Percentiles rank a stretch among this genome's conserved stretches.
Conservation (phyloP, 2,888 invertebrate genomes). For the Dicycla oo region DNA sequence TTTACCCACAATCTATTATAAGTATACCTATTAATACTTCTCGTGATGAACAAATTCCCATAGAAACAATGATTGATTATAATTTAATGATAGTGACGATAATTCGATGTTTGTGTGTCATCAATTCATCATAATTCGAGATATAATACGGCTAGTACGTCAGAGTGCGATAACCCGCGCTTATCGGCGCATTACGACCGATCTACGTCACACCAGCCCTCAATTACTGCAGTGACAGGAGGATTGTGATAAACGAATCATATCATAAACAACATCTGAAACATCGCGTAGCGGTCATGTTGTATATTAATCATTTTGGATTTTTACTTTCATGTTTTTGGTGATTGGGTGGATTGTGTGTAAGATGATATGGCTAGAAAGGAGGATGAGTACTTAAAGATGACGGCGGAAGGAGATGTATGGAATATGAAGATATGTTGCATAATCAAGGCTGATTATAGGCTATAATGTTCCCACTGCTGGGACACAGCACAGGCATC, state of each 20-base stretch:
- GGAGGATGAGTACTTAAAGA: not conserved
- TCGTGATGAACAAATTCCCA: slow-evolving; percentile 41
- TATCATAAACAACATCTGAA: slow-evolving; percentile 55
- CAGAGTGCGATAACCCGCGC: slow-evolving; percentile 68
- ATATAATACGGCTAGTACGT: slow-evolving; percentile 57
- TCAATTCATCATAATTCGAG: slow-evolving; percentile 55
- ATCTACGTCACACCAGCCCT: slow-evolving; percentile 66
- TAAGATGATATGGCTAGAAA: not conserved
- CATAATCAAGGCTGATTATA: no score
- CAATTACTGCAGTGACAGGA: slow-evolving; percentile 63
- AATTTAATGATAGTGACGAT: slow-evolving; percentile 49
- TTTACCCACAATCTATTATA: slow-evolving; percentile 42
- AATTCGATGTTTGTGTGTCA: slow-evolving; percentile 57
- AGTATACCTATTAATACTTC: slow-evolving; percentile 21
- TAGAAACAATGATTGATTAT: slow-evolving; percentile 62
- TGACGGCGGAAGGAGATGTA: not conserved
- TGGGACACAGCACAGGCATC: no score
- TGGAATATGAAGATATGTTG: not conserved
- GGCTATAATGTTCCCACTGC: no score
- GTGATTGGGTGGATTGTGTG: not conserved
- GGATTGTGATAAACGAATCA: slow-evolving; percentile 59
- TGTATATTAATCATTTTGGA: slow-evolving; percentile 16
- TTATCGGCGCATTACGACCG: slow-evolving; percentile 65
- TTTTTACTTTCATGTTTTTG: not conserved
- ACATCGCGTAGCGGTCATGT: slow-evolving; percentile 20